A percentile compares a stretch with the other conserved stretches of the same genome.
Evolutionary conservation across 2,113 vertebrate genomes (phyloP).

Genomic region (Lutjanus erythropterus): DNA sequence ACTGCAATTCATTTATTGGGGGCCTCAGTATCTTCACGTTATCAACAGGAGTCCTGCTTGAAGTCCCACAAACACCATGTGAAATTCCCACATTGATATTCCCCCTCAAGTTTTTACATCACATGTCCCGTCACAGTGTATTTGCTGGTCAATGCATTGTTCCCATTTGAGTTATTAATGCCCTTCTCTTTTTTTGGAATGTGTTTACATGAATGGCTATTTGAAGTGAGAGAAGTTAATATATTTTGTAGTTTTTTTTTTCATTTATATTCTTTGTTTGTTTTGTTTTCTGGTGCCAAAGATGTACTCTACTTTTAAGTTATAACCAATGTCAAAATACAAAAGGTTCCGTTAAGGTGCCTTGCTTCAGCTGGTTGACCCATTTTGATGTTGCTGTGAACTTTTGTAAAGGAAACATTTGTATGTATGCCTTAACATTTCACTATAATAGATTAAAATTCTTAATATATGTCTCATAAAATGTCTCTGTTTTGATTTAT

Average conservation of each 20-base stretch:
- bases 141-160: constrained; percentile 82
- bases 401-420: constrained; percentile 81
- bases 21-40: neutral
- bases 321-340: constrained; percentile 76
- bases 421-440: constrained; percentile 86
- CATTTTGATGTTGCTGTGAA: constrained; percentile 84
- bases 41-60: neutral
- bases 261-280: constrained; percentile 63
- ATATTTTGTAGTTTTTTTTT: constrained; percentile 80
- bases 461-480: constrained; percentile 85
- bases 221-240: constrained; percentile 86
- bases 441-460: constrained; percentile 83
- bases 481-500: constrained; percentile 24
- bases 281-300: constrained; percentile 84
- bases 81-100: constrained; percentile 48
- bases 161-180: constrained; percentile 43
- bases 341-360: constrained; percentile 66
- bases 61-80: constrained; percentile 1
- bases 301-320: constrained; percentile 83
- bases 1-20: neutral
- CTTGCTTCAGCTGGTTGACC: constrained; percentile 80
- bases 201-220: constrained; percentile 85
- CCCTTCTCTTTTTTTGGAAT: constrained; percentile 70
- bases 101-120: constrained; percentile 28
- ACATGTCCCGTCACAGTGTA: constrained; percentile 54